phyloP scores from a whole-genome alignment of 2,113 vertebrate genomes.

The Herpailurus yagouaroundi region DNA sequence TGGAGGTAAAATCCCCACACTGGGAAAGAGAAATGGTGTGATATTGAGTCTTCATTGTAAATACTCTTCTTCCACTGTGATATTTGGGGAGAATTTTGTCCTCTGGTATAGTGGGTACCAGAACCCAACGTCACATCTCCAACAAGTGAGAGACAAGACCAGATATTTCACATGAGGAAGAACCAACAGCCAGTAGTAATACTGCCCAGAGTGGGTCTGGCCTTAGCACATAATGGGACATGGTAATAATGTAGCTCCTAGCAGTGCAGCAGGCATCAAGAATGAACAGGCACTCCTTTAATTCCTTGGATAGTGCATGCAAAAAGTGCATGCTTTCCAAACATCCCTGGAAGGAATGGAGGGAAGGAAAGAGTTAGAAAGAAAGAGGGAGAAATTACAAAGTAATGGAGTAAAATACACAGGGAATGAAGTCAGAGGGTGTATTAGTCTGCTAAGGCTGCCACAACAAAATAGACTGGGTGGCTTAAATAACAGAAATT shows the following conservation, averaged over 20 bases:
- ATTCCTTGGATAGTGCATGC: neutral
- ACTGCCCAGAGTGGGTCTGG: neutral
- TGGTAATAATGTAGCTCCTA: rapidly evolving
- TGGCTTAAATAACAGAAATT: neutral
- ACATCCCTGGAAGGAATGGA: neutral
- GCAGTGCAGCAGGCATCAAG: too few species aligned
- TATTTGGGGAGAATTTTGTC: neutral
- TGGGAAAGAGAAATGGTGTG: neutral
- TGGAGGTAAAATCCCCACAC: neutral
- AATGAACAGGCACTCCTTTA: neutral
- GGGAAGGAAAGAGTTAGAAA: neutral
- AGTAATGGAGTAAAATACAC: neutral
- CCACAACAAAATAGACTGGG: neutral
- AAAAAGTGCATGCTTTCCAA: neutral
- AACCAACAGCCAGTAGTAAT: neutral
- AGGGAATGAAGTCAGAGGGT: neutral
- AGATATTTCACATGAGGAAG: neutral
- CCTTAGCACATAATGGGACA: too few species aligned
- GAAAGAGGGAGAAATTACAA: neutral
- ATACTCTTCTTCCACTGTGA: neutral
- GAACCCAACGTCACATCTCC: neutral
- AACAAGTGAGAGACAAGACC: neutral
- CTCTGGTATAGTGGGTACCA: neutral
- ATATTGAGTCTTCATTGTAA: neutral
- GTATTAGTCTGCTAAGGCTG: neutral